A percentile compares a stretch with the other conserved stretches of the same genome.
These are phyloP conservation scores for Scolopax mira DNA, from an alignment of 2,113 vertebrate species.

Conservation along the genomic window DNA sequence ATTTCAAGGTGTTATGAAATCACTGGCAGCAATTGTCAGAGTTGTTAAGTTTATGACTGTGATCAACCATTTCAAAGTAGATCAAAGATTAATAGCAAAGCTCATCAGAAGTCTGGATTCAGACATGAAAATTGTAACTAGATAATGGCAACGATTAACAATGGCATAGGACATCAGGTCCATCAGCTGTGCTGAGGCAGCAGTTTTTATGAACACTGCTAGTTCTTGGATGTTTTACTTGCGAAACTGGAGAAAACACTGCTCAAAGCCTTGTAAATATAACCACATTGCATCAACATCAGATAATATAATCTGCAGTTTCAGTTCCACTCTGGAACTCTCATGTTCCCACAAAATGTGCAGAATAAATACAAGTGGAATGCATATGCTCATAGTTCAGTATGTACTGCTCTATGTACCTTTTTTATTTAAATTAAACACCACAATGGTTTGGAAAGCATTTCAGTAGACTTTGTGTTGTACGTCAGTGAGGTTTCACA, in stretches of 20 bases:
- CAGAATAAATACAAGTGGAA: neutral
- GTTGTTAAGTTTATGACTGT: slow-evolving; percentile 40
- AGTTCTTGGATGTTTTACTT: neutral
- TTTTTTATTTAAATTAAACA: neutral
- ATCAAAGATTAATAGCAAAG: slow-evolving; percentile 41
- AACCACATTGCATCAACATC: neutral
- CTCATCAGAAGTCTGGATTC: slow-evolving; percentile 20
- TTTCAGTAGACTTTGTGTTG: neutral
- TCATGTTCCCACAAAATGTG: neutral
- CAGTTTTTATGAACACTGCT: neutral
- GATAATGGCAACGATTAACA: neutral
- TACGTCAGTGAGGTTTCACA: neutral
- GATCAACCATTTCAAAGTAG: slow-evolving; percentile 35
- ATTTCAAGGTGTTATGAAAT: slow-evolving; percentile 12
- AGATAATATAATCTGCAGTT: neutral
- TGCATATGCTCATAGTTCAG: neutral
- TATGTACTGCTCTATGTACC: neutral
- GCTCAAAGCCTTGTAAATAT: neutral
- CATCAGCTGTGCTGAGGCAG: neutral
- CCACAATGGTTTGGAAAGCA: neutral
- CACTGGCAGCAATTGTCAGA: neutral
- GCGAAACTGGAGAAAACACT: neutral
- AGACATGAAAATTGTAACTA: neutral
- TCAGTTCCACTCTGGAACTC: neutral
- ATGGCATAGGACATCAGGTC: neutral